Evolutionary conservation across 1,140 invertebrate genomes (phyloP).

Genomic region (Venturia canescens): DNA sequence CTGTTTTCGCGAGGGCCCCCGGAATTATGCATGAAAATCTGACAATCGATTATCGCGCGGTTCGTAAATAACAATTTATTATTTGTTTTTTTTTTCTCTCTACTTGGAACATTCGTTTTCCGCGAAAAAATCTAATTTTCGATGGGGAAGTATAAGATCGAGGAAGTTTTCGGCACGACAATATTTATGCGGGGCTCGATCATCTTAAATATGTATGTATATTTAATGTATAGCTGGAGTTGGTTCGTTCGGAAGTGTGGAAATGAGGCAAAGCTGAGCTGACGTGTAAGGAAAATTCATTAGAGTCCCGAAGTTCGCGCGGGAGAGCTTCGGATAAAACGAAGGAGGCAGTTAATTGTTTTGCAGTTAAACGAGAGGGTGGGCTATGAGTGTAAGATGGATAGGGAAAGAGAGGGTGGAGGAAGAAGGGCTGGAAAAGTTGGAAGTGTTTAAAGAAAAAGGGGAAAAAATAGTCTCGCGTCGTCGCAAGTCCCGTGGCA

Average conservation of each 20-base stretch:
- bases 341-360: constrained; percentile 43
- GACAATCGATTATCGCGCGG: too few relatives aligned
- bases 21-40: too few relatives aligned
- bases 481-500: constrained; percentile 11
- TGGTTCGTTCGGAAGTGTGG: not conserved
- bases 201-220: not conserved
- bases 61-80: not conserved
- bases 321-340: constrained; percentile 23
- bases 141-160: not conserved
- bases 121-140: not conserved
- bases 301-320: constrained; percentile 24
- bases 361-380: constrained; percentile 37
- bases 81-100: too few relatives aligned
- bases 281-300: constrained; percentile 44
- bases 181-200: not conserved
- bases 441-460: not conserved
- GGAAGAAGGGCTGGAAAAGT: not conserved
- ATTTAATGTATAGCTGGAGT: not conserved
- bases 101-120: not conserved
- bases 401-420: not conserved
- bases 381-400: not conserved
- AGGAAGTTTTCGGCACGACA: not conserved
- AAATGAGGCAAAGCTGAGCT: not conserved
- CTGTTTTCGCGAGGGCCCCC: too few relatives aligned
- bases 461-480: not conserved